A percentile compares a stretch with the other conserved stretches of the same genome.
Evolutionary conservation across 2,888 invertebrate species (phyloP).

Genomic region (Caenorhabditis sp.): DNA sequence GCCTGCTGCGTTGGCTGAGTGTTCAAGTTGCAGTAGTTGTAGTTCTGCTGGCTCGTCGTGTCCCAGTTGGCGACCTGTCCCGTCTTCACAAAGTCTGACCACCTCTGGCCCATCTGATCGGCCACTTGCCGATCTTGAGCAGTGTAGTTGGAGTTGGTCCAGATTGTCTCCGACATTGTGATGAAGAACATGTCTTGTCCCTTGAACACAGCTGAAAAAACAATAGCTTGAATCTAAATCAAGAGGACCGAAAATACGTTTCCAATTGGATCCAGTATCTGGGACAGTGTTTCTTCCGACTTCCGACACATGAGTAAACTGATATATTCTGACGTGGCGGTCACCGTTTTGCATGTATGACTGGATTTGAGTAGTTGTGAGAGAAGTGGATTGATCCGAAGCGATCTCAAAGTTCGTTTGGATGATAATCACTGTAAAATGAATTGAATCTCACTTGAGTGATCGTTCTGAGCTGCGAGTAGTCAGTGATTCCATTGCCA

Average conservation of each 20-base stretch:
- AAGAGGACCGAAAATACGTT: slow-evolving; percentile 54
- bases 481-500: slow-evolving; percentile 32
- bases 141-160: slow-evolving; percentile 59
- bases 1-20: slow-evolving; percentile 52
- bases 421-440: too few species aligned
- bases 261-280: slow-evolving; percentile 59
- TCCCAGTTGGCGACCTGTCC: slow-evolving; percentile 67
- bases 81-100: slow-evolving; percentile 71
- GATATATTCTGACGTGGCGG: slow-evolving; percentile 62
- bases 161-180: slow-evolving; percentile 68
- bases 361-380: slow-evolving; percentile 62
- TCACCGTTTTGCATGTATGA: slow-evolving; percentile 61
- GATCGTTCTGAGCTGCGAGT: slow-evolving; percentile 31
- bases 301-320: slow-evolving; percentile 66
- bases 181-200: slow-evolving; percentile 69
- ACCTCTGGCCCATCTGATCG: slow-evolving; percentile 65
- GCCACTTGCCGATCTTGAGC: slow-evolving; percentile 63
- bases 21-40: slow-evolving; percentile 66
- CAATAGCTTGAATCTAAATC: too few species aligned
- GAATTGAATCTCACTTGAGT: slow-evolving; percentile 22
- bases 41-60: slow-evolving; percentile 57
- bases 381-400: slow-evolving; percentile 59
- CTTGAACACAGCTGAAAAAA: slow-evolving; percentile 65
- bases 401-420: slow-evolving; percentile 59
- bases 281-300: slow-evolving; percentile 63